Evolutionary conservation across 37 sponge, comb jelly and placozoan genomes (phyloP), one percentile per base, ranked within the genome.

Genomic region (Spongilla lacustris): DNA sequence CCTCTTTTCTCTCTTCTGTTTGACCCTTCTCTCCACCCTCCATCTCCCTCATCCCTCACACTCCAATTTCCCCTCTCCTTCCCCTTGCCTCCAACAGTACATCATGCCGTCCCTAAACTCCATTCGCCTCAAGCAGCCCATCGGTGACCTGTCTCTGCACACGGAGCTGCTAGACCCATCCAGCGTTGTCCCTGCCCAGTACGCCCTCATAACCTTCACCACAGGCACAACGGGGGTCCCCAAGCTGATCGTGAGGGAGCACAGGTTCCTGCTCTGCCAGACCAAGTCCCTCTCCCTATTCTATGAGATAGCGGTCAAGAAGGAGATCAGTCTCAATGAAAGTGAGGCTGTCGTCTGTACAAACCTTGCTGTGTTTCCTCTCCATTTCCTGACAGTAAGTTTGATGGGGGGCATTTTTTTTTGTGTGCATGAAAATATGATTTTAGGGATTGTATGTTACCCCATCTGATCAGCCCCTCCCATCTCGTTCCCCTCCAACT

Each of bases 191-290:
- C 69, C 71, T 11, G 80, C 79, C 4, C 85, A 87, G 19, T 41
- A 87, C 28, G 92, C 84, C 81, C 81, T 92, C 4, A 81, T 92
- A 33, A 92, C 93, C 37, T 88, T 88, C 72, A 88, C 89, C 72
- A 88, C 89, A 13, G 89, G 92, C 26, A 92, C 88, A 50, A 92
- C 92, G 2, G 92, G 92, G 17, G 84, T 92, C 84, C 92, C 92
- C 36, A 92, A 92, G 48, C 75, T 92, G 50, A 21, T 92, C 36
- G 66, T 87, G 23, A 58, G 92, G 22, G 68, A 92, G 67, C 92
- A 92, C 76, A 77, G 68, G 73, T 88, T 92, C 76, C 33, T 88
- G 2, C 29, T 85, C 36, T 76, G 77, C 38, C 93, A 88, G 78
- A 66, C 75, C 8, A 76, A 76, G 33, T 73, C 84, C 78, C 66